Percentiles rank a stretch among this genome's conserved stretches.
These are phyloP conservation scores for Tenualosa ilisha DNA, from an alignment of 2,797 vertebrate species.

Conservation along the genomic window DNA sequence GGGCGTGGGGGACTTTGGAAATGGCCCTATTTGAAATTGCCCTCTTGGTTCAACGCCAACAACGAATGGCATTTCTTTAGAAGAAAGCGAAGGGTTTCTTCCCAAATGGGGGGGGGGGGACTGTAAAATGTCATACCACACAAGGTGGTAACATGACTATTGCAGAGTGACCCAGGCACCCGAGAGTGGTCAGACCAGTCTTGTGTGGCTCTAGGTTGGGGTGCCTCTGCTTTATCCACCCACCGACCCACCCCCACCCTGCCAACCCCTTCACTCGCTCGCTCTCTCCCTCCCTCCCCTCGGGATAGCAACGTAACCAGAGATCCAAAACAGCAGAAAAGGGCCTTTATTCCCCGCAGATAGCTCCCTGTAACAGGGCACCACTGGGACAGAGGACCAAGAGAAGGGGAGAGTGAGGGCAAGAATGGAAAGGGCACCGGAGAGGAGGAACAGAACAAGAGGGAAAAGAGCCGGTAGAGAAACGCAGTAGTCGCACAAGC, in stretches of 20 bases:
- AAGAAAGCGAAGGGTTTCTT: conserved; percentile 42
- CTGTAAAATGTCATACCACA: conserved; percentile 62
- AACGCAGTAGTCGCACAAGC: conserved; percentile 5
- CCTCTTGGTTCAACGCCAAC: conserved; percentile 39
- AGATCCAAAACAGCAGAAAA: conserved; percentile 77
- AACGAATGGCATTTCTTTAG: conserved; percentile 41
- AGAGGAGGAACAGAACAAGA: conserved; percentile 50
- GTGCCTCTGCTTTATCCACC: not conserved
- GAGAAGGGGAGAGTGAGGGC: conserved; percentile 46
- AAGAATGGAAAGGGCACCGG: conserved; percentile 67
- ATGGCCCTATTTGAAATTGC: conserved; percentile 11
- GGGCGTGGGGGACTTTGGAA: conserved; percentile 18
- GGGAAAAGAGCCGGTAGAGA: conserved; percentile 36
- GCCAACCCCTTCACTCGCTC: conserved; percentile 50
- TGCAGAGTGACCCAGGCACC: conserved; percentile 48
- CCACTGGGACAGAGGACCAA: conserved; percentile 57
- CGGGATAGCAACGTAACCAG: conserved; percentile 71
- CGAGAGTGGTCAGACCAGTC: conserved; percentile 73
- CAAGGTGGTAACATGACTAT: conserved; percentile 52
- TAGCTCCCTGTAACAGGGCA: conserved; percentile 78
- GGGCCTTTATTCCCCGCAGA: conserved; percentile 78
- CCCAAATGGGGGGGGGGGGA: conserved; percentile 46
- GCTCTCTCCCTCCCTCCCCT: conserved; percentile 64
- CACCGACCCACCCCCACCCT: not conserved
- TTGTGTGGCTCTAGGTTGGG: conserved; percentile 60